phyloP scores from a whole-genome alignment of 2,113 vertebrate genomes.

The Pygoscelis antarcticus region DNA sequence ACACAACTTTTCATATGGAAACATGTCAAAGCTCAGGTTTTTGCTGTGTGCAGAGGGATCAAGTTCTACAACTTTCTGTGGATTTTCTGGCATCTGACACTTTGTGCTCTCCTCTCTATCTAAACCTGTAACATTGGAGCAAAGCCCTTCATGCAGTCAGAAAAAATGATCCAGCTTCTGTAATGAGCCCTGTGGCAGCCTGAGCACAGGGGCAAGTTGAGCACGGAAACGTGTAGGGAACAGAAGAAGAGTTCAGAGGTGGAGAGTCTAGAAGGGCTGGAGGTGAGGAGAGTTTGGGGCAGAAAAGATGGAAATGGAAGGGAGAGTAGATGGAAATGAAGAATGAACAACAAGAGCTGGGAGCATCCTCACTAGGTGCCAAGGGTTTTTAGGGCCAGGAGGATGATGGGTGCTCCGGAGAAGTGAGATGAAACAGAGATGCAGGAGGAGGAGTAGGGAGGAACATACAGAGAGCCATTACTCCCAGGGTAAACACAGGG shows the following conservation, averaged over 20 bases:
- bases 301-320: not conserved
- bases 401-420: not conserved
- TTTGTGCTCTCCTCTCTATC: not conserved
- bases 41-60: not conserved
- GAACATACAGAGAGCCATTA: not conserved
- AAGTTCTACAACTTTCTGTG: not conserved
- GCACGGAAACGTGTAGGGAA: rapidly evolving
- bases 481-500: not conserved
- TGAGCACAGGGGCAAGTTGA: rapidly evolving
- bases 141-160: not conserved
- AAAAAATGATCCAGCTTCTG: not conserved
- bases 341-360: not conserved
- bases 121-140: not conserved
- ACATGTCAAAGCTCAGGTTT: not conserved
- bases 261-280: not conserved
- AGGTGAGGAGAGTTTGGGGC: not conserved
- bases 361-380: not conserved
- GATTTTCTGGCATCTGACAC: not conserved
- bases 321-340: not conserved
- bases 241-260: not conserved
- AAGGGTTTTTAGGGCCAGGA: not conserved
- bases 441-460: not conserved
- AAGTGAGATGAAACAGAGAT: not conserved
- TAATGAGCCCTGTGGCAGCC: not conserved
- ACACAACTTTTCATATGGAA: not conserved